A percentile compares a stretch with the other conserved stretches of the same genome.
Evolutionary conservation across 2,797 vertebrate genomes (phyloP).

Genomic region (Gymnocypris eckloni): DNA sequence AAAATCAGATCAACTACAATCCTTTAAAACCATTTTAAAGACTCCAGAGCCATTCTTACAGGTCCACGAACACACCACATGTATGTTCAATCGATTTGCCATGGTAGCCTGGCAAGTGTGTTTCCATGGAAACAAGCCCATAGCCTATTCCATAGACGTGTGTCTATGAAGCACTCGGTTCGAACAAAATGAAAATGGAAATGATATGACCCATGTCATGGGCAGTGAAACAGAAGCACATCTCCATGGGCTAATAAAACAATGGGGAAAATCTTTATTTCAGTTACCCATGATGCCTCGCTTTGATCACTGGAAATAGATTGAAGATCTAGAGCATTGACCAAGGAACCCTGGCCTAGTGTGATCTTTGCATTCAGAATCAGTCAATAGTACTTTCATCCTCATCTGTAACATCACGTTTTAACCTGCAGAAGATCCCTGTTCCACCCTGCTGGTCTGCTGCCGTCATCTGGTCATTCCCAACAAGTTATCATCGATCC

Average conservation of each 20-base stretch:
- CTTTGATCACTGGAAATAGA: neutral
- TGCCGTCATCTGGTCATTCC: neutral
- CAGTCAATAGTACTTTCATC: conserved; percentile 32
- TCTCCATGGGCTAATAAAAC: neutral
- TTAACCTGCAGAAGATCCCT: neutral
- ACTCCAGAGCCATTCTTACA: conserved; percentile 36
- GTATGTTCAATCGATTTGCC: conserved; percentile 64
- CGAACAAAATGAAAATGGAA: conserved; percentile 26
- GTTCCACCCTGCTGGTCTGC: neutral
- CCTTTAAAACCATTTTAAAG: neutral
- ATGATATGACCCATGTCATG: neutral
- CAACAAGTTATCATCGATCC: neutral
- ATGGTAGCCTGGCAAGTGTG: conserved; percentile 62
- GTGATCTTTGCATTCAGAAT: conserved; percentile 14
- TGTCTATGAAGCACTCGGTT: conserved; percentile 48
- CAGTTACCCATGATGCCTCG: neutral
- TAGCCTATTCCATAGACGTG: conserved; percentile 57
- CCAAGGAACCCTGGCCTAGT: conserved; percentile 8
- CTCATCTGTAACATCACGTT: conserved; percentile 6
- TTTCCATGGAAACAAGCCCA: conserved; percentile 79
- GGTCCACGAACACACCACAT: conserved; percentile 48
- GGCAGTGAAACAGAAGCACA: neutral
- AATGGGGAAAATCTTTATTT: neutral
- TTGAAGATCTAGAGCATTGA: neutral
- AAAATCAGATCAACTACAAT: neutral